Evolutionary conservation across 2,113 vertebrate species (phyloP).

Genomic region (Onychorhynchus coronatus): DNA sequence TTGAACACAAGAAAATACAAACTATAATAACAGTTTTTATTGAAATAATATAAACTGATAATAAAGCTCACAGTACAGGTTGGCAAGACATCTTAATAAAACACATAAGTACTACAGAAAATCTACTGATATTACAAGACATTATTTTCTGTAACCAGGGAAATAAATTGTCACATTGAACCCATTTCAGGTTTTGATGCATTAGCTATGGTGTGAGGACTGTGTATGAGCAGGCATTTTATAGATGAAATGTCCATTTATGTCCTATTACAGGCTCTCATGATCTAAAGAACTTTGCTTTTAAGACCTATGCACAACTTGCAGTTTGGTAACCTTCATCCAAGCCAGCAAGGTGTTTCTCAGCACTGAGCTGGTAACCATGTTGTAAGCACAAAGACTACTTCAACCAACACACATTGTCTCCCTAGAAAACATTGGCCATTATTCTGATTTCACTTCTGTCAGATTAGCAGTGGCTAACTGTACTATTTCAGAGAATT

Average conservation of each 20-base stretch:
- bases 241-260: constrained; percentile 50
- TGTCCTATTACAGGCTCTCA: constrained; percentile 29
- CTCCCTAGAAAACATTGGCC: neutral
- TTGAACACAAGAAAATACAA: neutral
- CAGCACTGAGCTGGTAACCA: neutral
- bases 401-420: neutral
- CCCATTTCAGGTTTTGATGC: constrained; percentile 52
- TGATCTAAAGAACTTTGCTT: constrained; percentile 48
- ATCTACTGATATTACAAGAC: constrained; percentile 4
- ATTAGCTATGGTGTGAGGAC: constrained; percentile 36
- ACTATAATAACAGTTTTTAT: neutral
- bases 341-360: neutral
- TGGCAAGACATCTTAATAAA: neutral
- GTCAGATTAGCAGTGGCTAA: neutral
- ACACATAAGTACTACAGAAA: neutral
- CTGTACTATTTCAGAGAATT: neutral
- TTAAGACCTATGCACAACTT: neutral
- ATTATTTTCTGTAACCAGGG: constrained; percentile 45
- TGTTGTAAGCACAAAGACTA: neutral
- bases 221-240: constrained; percentile 22
- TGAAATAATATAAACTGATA: neutral
- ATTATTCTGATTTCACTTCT: neutral
- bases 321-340: constrained; percentile 15
- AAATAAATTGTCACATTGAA: constrained; percentile 54
- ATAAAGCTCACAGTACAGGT: neutral